phyloP scores from a whole-genome alignment of 2,113 vertebrate genomes.

The Athene noctua region DNA sequence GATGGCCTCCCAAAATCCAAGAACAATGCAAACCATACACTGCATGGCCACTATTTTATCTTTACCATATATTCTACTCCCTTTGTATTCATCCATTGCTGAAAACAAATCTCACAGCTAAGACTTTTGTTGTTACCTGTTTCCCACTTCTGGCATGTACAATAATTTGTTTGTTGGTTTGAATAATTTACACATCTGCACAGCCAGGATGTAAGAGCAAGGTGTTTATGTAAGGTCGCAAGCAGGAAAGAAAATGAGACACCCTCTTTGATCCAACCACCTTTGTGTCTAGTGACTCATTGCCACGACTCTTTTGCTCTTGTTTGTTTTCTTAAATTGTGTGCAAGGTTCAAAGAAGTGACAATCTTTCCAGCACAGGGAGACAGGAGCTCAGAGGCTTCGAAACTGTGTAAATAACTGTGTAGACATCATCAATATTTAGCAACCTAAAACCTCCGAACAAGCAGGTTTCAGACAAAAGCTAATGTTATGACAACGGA shows the following conservation, averaged over 20 bases:
- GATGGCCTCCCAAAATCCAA: background rate
- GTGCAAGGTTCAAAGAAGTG: constrained; percentile 34
- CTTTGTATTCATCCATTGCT: background rate
- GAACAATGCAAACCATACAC: background rate
- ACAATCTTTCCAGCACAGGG: background rate
- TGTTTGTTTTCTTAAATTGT: constrained; percentile 39
- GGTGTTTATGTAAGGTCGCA: background rate
- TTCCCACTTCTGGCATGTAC: background rate
- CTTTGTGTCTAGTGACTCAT: constrained; percentile 21
- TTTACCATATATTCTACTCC: background rate
- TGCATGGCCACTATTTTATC: background rate
- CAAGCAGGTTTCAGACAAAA: constrained; percentile 22
- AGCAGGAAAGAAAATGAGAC: constrained; percentile 6
- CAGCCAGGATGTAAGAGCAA: background rate
- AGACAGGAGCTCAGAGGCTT: background rate
- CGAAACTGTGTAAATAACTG: background rate
- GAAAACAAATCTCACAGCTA: background rate
- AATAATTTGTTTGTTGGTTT: background rate
- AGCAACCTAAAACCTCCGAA: constrained; percentile 14
- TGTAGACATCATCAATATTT: constrained; percentile 45
- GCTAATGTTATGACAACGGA: background rate
- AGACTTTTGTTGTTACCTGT: background rate
- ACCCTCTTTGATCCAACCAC: constrained; percentile 28
- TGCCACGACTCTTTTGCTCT: constrained; percentile 3
- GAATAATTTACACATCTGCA: constrained; percentile 16